Evolutionary conservation across 1,140 invertebrate genomes (phyloP).

Genomic region (Heliconius himera): DNA sequence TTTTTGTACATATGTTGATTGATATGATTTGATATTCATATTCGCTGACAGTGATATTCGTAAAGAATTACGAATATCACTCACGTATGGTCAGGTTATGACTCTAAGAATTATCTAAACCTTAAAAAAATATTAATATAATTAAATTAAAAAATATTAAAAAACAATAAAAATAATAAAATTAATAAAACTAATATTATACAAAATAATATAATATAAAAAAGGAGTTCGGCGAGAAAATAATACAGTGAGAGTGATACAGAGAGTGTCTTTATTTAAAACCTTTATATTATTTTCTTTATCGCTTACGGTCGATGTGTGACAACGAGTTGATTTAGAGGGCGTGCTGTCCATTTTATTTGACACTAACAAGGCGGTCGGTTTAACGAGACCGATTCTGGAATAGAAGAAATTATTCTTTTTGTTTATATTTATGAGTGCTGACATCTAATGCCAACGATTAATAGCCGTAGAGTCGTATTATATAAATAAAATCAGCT

Average conservation of each 20-base stretch:
- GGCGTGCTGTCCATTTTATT: constrained; percentile 23
- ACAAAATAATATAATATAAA: too few species aligned
- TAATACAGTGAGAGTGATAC: neutral
- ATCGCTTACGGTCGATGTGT: constrained; percentile 16
- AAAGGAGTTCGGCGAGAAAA: too few species aligned
- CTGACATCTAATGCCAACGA: neutral
- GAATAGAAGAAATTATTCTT: neutral
- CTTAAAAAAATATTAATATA: too few species aligned
- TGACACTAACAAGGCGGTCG: constrained; percentile 35
- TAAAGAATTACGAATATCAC: too few species aligned
- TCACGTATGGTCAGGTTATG: too few species aligned
- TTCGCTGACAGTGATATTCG: too few species aligned
- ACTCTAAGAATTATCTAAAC: too few species aligned
- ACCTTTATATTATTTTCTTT: constrained; percentile 17
- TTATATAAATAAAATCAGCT: neutral
- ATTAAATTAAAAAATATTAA: too few species aligned
- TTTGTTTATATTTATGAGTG: neutral
- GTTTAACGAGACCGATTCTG: constrained; percentile 15
- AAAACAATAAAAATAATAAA: too few species aligned
- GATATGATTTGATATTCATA: too few species aligned
- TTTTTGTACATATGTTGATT: too few species aligned
- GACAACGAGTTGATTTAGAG: constrained; percentile 25
- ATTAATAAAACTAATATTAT: too few species aligned
- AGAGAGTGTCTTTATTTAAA: neutral
- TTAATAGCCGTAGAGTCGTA: neutral